Evolutionary conservation across 2,113 vertebrate species (phyloP), one percentile per base, ranked within the genome.

Genomic region (Hydrolagus affinis): DNA sequence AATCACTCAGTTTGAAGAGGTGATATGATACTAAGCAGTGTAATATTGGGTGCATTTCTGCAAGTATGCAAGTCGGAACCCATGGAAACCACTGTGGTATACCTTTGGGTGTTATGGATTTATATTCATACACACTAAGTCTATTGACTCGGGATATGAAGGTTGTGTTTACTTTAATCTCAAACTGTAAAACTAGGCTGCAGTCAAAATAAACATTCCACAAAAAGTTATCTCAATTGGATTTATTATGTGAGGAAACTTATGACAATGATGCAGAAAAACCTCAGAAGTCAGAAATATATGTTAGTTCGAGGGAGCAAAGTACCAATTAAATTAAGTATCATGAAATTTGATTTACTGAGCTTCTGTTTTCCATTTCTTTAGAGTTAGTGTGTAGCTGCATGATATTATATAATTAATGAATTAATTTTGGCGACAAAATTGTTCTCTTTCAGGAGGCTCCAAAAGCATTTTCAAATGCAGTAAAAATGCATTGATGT

Each of bases 341-440:
- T 12, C 11, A 83, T 83, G 30, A 44, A 66, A 83, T 83, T 8
- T 64, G 77, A 80, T 80, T 83, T 30, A 66, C 25, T 66, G 28
- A 80, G 60, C 15, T 66, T 32, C 17, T 75, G 62, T 32, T 66
- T 66, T 66, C 62, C 66, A 66, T 83, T 80, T 30, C 14, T 66
- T 66, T 66, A 30, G 66, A 83, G 1, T 3, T 25, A 83, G 66
- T 21, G 11, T 10, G 30, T 21, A 66, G 1, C 44, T 44, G 44
- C 44, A 6, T 44, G 44, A 44, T 44, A 44, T 44, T 44, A 44
- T 44, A 44, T 44, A 44, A 44, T 44, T 44, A 66, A 11, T 19
- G 30, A 64, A 80, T 80, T 80, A 80, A 80, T 62, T 78, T 60
- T 60, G 57, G 11, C 66, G 30, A 66, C 66, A 30, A 83, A 83